Base-by-base conservation (phyloP, 2,888 invertebrate species). In the Dryobotodes eremita region DNA sequence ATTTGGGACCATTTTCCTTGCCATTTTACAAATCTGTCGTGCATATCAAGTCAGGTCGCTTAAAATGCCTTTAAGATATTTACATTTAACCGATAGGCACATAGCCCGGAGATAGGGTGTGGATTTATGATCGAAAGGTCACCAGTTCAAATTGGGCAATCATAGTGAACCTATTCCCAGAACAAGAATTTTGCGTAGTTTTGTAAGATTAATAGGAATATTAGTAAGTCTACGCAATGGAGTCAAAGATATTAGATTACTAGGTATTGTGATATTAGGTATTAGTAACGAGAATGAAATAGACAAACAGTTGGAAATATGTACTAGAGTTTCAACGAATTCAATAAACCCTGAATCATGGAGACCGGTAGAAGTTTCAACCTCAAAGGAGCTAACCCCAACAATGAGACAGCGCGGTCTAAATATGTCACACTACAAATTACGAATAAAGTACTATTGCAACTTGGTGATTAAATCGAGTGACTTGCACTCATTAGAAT, bases 51-150 rank as follows among this genome's bases (percentile, higher is more conserved):
- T 42, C 76, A 80, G 77, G 85, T 86, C 77, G 78, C 71, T 86
- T 87, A 79, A 76, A 87, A 83, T 87, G 77, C 82, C 86, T 88
- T 73, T 80, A 70, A 79, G 86, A 86, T 88, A 88, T 88, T 88
- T 88, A 86, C 88, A 86, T 85, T 87, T 68, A 86, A 86, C 68
- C 83, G 86, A 86, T 83, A 85, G 83, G 75, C 65, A 83, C 73
- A 86, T 62, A 77, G 84, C 73, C 68, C 42, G 80, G 74, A 84
- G 86, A 88, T 88, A 88, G 82, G 88, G 89, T 86, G 84, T 83
- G 87, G 79, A 88, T 88, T 88, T 88, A 88, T 77, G 86, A 88
- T 55, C 73, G 73, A 88, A 88, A 88, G 89, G 89, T 88, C 84
- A 88, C 80, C 70, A 83, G 88, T 84, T 88, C 86, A 87, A 87